Percentiles rank a stretch among this genome's conserved stretches.
These are phyloP conservation scores for Bufo bufo DNA, from an alignment of 2,113 vertebrate species.

Conservation along the genomic window DNA sequence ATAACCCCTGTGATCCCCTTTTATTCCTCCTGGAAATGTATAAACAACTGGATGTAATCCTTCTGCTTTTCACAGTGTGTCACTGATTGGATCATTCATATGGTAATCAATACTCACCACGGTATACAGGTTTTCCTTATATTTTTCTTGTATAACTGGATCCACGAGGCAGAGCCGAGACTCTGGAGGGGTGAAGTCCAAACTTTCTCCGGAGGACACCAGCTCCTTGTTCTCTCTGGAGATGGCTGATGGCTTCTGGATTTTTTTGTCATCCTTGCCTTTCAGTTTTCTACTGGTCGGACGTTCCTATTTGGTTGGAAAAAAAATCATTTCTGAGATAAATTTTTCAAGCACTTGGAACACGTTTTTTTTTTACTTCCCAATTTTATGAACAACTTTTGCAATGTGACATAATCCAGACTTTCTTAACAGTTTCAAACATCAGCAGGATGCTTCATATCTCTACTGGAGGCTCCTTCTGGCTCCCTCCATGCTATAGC, in stretches of 20 bases:
- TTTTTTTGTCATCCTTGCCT: constrained; percentile 67
- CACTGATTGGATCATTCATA: background rate
- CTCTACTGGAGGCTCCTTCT: too few relatives aligned
- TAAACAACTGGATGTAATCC: background rate
- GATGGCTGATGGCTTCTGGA: background rate
- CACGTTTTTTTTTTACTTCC: too few relatives aligned
- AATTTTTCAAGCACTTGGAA: too few relatives aligned
- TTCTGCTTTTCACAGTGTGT: background rate
- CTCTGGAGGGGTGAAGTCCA: background rate
- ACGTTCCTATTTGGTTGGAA: constrained; percentile 65
- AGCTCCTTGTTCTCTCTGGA: constrained; percentile 54
- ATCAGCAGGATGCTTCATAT: too few relatives aligned
- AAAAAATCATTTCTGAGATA: background rate
- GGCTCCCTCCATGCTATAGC: too few relatives aligned
- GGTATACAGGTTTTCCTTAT: constrained; percentile 68
- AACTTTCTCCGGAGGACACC: constrained; percentile 14
- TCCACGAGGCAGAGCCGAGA: constrained; percentile 63
- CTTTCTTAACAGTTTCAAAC: too few relatives aligned
- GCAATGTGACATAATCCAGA: too few relatives aligned
- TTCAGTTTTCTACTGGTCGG: constrained; percentile 69
- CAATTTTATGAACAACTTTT: too few relatives aligned
- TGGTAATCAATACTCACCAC: constrained; percentile 66
- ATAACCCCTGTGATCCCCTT: background rate
- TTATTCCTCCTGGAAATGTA: background rate
- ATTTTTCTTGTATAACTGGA: constrained; percentile 64